Base-by-base conservation (phyloP, 2,797 vertebrate genomes). In the Pangasius krempfi region DNA sequence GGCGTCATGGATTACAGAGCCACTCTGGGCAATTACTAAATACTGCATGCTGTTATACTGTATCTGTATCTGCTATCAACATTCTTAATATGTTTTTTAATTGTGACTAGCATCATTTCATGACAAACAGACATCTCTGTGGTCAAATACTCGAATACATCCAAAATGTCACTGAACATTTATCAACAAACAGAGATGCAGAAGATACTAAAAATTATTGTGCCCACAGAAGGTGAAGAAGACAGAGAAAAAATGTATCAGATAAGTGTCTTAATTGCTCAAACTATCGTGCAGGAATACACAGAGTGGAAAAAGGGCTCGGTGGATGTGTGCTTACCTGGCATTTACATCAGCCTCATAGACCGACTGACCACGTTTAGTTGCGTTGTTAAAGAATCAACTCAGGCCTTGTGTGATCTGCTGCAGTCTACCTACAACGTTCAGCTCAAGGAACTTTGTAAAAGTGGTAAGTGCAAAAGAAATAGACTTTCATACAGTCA, bases 381-480 rank as follows among this genome's bases (percentile, higher is more conserved):
- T 90, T 94, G 89, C 2, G 93, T 97, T 62, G 94, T 98, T 10
- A 91, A 86, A 0, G 94, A 96, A 30, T 95, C 96, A 66, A 97
- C 97, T 0, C 87, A 90, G 85, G 93, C 95, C 60, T 91, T 97
- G 37, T 94, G 96, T 12, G 91, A 93, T 25, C 83, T 92, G 91
- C 92, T 98, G 1, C 92, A 92, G 85, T 94, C 94, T 0, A 93
- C 92, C 0, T 98, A 97, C 89, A 94, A 91, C 5, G 95, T 95
- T 4, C 96, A 95, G 75, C 94, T 98, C 14, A 96, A 96, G 91
- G 95, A 96, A 30, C 96, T 96, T 1, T 94, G 96, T 54, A 96
- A 95, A 89, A 96, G 95, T 4, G 96, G 97, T 98, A 86, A 92
- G 94, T 44, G 25, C 20, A 25, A 50, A 33, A 84, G 10, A 5